Conservation (phyloP, 2,113 vertebrate genomes). For the Anolis carolinensis region DNA sequence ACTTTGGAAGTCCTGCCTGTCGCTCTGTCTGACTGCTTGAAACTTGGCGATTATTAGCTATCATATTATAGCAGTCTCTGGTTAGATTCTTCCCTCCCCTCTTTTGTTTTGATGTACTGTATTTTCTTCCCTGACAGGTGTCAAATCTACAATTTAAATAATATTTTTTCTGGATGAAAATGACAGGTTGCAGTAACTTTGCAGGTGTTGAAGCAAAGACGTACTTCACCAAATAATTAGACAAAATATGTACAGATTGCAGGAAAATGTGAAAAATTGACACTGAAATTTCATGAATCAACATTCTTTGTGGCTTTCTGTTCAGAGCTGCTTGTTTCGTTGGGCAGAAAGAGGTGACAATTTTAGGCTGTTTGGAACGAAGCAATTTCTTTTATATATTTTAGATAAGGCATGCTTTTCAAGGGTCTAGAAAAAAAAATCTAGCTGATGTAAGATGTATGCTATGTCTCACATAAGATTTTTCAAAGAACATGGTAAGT, state of each 20-base stretch:
- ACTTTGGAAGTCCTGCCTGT: constrained; percentile 72
- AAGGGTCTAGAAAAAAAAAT: constrained; percentile 14
- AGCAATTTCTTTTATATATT: constrained; percentile 22
- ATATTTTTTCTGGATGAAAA: constrained; percentile 78
- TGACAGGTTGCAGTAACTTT: constrained; percentile 84
- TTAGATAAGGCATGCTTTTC: neutral
- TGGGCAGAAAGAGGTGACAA: neutral
- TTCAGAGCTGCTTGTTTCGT: constrained; percentile 23
- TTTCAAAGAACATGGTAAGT: neutral
- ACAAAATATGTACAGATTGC: constrained; percentile 76
- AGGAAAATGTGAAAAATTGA: constrained; percentile 62
- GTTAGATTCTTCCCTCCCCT: constrained; percentile 29
- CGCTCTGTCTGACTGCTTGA: constrained; percentile 78
- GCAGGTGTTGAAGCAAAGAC: constrained; percentile 85
- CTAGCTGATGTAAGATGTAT: neutral
- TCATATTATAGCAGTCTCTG: constrained; percentile 75
- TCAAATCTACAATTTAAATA: constrained; percentile 87
- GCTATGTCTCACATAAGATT: neutral
- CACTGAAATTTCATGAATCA: constrained; percentile 63
- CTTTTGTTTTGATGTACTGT: constrained; percentile 24
- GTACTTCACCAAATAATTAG: constrained; percentile 80
- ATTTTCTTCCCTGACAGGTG: constrained; percentile 81
- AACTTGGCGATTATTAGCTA: constrained; percentile 79
- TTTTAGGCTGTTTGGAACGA: constrained; percentile 39
- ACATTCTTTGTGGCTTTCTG: constrained; percentile 22